phyloP scores from a whole-genome alignment of 2,888 invertebrate species.

The Conus canariensis region DNA sequence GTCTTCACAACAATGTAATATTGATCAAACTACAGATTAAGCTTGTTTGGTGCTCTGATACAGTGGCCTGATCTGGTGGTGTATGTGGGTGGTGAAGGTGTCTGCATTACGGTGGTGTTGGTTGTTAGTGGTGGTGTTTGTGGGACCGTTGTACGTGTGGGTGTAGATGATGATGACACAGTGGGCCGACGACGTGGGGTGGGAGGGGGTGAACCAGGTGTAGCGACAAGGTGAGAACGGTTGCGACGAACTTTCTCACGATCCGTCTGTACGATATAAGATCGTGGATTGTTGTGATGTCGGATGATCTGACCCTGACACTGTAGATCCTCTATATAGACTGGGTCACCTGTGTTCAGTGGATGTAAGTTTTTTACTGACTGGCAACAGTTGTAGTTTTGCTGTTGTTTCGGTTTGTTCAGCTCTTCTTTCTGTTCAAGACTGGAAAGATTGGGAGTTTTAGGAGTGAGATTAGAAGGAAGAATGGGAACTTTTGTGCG shows the following conservation, averaged over 20 bases:
- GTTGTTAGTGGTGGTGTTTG: too few species aligned
- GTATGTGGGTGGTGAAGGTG: too few species aligned
- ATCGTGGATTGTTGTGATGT: neutral
- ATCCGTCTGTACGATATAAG: neutral
- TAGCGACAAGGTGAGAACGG: neutral
- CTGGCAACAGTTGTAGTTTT: neutral
- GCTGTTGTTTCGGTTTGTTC: neutral
- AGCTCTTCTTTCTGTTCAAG: neutral
- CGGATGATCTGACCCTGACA: neutral
- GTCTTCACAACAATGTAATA: too few species aligned
- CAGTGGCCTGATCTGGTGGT: too few species aligned
- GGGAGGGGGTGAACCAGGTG: too few species aligned
- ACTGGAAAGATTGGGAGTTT: neutral
- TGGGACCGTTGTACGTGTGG: too few species aligned
- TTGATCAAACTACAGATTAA: too few species aligned
- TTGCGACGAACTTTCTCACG: slow-evolving; percentile 1
- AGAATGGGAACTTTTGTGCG: slow-evolving; percentile 9
- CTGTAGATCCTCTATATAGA: neutral
- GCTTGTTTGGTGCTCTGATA: too few species aligned
- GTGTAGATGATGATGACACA: too few species aligned
- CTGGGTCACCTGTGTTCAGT: neutral
- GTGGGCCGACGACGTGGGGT: too few species aligned
- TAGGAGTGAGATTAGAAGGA: neutral
- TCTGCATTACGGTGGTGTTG: too few species aligned
- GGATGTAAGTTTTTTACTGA: neutral